Evolutionary conservation across 2,797 vertebrate genomes (phyloP).

Genomic region (Eidolon dupreanum): DNA sequence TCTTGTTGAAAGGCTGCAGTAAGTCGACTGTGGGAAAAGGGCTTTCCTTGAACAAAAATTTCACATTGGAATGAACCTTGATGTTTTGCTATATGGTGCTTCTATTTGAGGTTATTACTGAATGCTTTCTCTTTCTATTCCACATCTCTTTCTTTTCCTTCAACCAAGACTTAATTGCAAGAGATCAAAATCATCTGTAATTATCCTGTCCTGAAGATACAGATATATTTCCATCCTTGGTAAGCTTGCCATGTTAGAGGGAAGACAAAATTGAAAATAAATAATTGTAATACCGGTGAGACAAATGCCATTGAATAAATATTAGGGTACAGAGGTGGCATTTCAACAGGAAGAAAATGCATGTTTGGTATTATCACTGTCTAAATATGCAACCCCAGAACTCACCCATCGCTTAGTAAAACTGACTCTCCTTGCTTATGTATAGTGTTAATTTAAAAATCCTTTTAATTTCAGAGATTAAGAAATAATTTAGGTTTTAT

Average conservation of each 20-base stretch:
- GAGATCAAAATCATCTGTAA: neutral
- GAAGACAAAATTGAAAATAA: conserved; percentile 53
- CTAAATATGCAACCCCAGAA: neutral
- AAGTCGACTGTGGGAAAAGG: neutral
- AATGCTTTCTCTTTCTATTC: neutral
- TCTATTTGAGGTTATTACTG: neutral
- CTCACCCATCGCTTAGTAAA: neutral
- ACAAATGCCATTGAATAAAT: neutral
- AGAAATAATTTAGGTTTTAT: conserved; percentile 43
- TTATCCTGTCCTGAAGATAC: neutral
- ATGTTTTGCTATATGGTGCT: neutral
- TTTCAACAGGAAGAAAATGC: conserved; percentile 28
- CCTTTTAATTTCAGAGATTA: conserved; percentile 47
- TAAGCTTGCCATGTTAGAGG: neutral
- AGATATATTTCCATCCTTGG: neutral
- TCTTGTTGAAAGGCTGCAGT: neutral
- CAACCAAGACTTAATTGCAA: conserved; percentile 32
- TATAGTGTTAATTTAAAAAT: neutral
- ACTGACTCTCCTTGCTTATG: neutral
- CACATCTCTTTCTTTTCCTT: neutral
- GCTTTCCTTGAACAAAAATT: neutral
- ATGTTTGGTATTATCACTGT: neutral
- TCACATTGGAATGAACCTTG: neutral
- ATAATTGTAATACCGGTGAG: neutral
- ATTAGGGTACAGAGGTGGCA: neutral